These are phyloP conservation scores for Athene cunicularia DNA, from an alignment of 2,113 vertebrate genomes.

Conservation along the genomic window DNA sequence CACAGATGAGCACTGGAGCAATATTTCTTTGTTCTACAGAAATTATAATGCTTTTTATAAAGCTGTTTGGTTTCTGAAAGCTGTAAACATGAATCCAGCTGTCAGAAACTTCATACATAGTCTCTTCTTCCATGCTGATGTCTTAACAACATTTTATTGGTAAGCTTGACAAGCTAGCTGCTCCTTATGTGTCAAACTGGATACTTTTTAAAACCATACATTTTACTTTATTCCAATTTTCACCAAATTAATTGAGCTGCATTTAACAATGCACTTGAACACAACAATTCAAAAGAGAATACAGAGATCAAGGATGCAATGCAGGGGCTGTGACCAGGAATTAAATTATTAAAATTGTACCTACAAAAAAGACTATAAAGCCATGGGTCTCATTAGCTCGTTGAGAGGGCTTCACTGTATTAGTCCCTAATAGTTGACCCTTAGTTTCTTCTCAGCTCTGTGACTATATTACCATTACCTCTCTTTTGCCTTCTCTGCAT, in stretches of 20 bases:
- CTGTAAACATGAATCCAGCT: constrained; percentile 33
- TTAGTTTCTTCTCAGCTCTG: background rate
- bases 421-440: background rate
- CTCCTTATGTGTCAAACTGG: background rate
- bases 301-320: background rate
- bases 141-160: constrained; percentile 20
- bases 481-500: background rate
- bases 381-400: background rate
- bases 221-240: constrained; percentile 24
- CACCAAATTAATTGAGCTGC: background rate
- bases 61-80: constrained; percentile 19
- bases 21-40: constrained; percentile 14
- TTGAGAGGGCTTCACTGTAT: background rate
- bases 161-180: constrained; percentile 38
- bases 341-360: background rate
- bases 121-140: background rate
- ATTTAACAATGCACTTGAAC: constrained; percentile 13
- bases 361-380: background rate
- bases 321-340: background rate
- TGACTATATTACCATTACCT: background rate
- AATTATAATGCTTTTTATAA: constrained; percentile 35
- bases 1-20: constrained; percentile 10
- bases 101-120: constrained; percentile 32
- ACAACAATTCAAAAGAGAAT: background rate
- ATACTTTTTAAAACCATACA: background rate